Conservation (phyloP, 2,888 invertebrate genomes). For the Drosophila mayaguana region DNA sequence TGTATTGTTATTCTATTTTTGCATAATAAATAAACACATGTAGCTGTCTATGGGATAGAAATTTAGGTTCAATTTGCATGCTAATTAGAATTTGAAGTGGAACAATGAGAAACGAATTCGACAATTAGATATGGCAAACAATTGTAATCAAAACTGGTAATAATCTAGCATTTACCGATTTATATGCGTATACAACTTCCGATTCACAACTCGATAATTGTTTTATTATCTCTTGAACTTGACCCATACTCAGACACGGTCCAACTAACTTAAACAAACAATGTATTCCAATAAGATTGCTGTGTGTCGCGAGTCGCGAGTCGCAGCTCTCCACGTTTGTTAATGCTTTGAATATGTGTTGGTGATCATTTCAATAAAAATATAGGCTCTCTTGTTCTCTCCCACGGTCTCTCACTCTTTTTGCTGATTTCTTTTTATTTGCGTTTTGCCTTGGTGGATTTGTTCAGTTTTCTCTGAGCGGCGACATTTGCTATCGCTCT, state of each 20-base stretch:
- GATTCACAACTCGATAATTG: slow-evolving; percentile 15
- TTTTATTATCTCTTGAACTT: slow-evolving; percentile 49
- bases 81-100: slow-evolving; percentile 45
- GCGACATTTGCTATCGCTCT: slow-evolving; percentile 12
- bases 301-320: slow-evolving; percentile 11
- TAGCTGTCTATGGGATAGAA: slow-evolving; percentile 11
- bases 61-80: slow-evolving; percentile 55
- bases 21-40: slow-evolving; percentile 19
- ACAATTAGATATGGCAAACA: slow-evolving; percentile 56
- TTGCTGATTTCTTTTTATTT: slow-evolving; percentile 11
- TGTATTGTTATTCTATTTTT: slow-evolving; percentile 26
- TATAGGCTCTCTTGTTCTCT: slow-evolving; percentile 28
- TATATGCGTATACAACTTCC: slow-evolving; percentile 35
- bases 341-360: slow-evolving; percentile 4
- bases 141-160: slow-evolving; percentile 41
- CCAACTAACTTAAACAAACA: slow-evolving; percentile 5
- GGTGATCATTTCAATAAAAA: slow-evolving; percentile 39
- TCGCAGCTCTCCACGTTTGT: background rate
- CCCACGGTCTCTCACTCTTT: background rate
- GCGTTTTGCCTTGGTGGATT: slow-evolving; percentile 17
- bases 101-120: slow-evolving; percentile 57
- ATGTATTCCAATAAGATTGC: slow-evolving; percentile 28
- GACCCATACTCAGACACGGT: slow-evolving; percentile 41
- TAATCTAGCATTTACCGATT: slow-evolving; percentile 1
- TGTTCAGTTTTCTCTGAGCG: slow-evolving; percentile 17